phyloP scores from a whole-genome alignment of 2,797 vertebrate species.

The Acomys russatus region DNA sequence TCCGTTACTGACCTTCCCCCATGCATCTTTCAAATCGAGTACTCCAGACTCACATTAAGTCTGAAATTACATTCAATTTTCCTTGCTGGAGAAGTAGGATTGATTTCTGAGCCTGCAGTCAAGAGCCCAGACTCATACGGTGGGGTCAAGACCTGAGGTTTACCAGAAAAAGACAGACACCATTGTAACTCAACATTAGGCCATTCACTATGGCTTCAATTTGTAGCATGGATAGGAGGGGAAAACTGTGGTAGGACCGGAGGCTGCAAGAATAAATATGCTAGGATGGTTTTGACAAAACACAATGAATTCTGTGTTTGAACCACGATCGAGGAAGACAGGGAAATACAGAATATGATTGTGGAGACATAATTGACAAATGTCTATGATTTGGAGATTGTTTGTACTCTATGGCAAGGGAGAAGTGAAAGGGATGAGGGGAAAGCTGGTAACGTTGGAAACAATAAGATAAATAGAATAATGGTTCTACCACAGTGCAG shows the following conservation, averaged over 20 bases:
- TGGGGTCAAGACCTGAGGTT: not conserved
- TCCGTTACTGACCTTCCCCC: slow-evolving; percentile 21
- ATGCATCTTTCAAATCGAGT: slow-evolving; percentile 69
- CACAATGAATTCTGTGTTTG: not conserved
- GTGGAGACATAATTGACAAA: not conserved
- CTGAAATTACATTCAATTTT: slow-evolving; percentile 68
- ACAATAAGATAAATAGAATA: not conserved
- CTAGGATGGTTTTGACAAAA: slow-evolving; percentile 26
- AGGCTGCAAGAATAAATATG: slow-evolving; percentile 43
- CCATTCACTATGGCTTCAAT: slow-evolving; percentile 1
- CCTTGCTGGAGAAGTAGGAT: slow-evolving; percentile 37
- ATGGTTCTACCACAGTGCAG: not conserved
- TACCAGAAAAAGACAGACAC: not conserved
- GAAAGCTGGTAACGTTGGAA: not conserved
- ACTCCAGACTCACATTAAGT: slow-evolving; percentile 58
- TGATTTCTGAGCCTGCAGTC: slow-evolving; percentile 54
- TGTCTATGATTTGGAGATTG: not conserved
- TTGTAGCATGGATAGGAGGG: not conserved
- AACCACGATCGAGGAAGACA: not conserved
- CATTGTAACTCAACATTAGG: not conserved
- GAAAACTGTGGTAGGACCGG: not conserved
- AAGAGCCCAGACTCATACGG: slow-evolving; percentile 22
- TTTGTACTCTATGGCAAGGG: not conserved
- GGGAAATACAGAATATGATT: not conserved
- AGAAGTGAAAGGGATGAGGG: not conserved